These are phyloP conservation scores for Hestina assimilis DNA, from an alignment of 1,140 invertebrate genomes.

Conservation along the genomic window DNA sequence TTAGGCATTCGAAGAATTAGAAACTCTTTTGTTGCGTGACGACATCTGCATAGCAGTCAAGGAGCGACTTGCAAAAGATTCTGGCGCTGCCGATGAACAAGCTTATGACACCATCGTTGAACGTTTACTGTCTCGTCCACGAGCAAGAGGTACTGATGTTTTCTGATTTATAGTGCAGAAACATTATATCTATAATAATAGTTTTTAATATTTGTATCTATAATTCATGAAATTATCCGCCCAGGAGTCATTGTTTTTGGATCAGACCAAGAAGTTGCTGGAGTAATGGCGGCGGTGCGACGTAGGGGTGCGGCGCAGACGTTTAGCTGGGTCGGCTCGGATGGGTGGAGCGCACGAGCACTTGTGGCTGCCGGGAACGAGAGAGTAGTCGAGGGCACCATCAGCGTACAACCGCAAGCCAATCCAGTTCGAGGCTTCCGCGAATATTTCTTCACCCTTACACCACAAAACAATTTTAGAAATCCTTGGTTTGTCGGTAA, in stretches of 20 bases:
- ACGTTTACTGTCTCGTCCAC: conserved; percentile 88
- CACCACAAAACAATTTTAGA: conserved; percentile 89
- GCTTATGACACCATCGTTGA: conserved; percentile 93
- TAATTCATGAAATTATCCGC: not conserved
- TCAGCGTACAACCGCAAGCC: conserved; percentile 94
- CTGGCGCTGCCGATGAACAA: conserved; percentile 91
- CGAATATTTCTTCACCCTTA: conserved; percentile 92
- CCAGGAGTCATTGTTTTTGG: conserved; percentile 96
- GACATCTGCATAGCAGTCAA: conserved; percentile 96
- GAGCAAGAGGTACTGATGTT: conserved; percentile 86
- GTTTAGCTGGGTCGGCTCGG: conserved; percentile 97
- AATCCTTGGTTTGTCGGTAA: conserved; percentile 96
- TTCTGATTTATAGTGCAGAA: too few species aligned
- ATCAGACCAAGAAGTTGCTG: conserved; percentile 97
- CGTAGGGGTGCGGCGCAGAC: conserved; percentile 90
- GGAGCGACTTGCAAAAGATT: conserved; percentile 96
- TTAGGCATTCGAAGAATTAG: conserved; percentile 95
- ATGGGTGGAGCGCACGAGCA: conserved; percentile 93
- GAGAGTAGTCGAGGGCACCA: conserved; percentile 90
- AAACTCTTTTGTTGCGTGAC: conserved; percentile 87
- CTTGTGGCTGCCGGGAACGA: conserved; percentile 94
- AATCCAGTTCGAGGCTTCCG: conserved; percentile 93
- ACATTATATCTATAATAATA: too few species aligned
- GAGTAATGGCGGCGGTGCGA: conserved; percentile 93
- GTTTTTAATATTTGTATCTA: too few species aligned